Evolutionary conservation across 1,140 invertebrate species (phyloP).

Genomic region (Drosophila nigromelanica): DNA sequence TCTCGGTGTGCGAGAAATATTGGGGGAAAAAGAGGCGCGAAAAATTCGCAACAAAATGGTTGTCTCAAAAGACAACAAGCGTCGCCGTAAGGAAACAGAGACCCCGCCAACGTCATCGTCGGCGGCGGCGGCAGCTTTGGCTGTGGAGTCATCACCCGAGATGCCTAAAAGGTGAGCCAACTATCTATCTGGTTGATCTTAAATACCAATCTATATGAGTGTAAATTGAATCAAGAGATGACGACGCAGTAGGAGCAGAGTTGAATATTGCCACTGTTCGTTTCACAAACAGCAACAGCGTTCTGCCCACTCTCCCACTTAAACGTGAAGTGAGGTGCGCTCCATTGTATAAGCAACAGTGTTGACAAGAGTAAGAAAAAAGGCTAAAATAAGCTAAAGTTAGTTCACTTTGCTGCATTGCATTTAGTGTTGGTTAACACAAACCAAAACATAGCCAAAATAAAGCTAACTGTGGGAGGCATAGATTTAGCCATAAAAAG

Average conservation of each 20-base stretch:
- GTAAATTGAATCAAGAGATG: constrained; percentile 57
- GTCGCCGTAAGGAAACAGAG: constrained; percentile 78
- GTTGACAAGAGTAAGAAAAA: constrained; percentile 27
- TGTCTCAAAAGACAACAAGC: constrained; percentile 83
- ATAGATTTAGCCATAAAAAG: constrained; percentile 22
- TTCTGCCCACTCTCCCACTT: constrained; percentile 8
- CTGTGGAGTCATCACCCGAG: constrained; percentile 83
- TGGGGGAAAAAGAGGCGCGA: constrained; percentile 74
- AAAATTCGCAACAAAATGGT: constrained; percentile 82
- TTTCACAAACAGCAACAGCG: constrained; percentile 12
- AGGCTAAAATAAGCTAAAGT: constrained; percentile 2
- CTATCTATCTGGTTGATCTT: constrained; percentile 32
- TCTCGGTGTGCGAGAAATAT: constrained; percentile 34
- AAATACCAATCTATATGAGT: constrained; percentile 31
- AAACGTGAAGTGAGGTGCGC: constrained; percentile 28
- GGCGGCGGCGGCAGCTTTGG: constrained; percentile 43
- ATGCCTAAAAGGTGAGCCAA: constrained; percentile 82
- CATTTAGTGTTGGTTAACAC: background rate
- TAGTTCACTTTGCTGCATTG: background rate
- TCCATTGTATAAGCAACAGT: constrained; percentile 47
- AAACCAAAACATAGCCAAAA: background rate
- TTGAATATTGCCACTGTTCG: constrained; percentile 13
- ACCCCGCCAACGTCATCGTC: constrained; percentile 68
- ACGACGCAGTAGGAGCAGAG: constrained; percentile 58
- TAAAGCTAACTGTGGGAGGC: background rate